Evolutionary conservation across 1,140 invertebrate genomes (phyloP).

Genomic region (Pygmarrhopalites habei): DNA sequence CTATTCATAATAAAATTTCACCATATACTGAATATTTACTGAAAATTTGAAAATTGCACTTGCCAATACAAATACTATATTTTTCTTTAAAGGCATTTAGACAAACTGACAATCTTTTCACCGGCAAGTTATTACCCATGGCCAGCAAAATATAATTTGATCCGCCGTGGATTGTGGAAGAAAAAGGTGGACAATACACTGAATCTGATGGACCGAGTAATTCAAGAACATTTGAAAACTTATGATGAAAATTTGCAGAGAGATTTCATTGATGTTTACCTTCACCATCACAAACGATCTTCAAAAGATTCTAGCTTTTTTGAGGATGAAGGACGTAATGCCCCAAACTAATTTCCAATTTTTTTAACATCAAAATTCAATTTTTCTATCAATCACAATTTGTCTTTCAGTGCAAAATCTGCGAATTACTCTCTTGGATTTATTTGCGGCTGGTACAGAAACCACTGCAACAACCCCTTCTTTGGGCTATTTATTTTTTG

Average conservation of each 20-base stretch:
- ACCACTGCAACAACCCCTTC: too few species aligned
- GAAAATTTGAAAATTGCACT: neutral
- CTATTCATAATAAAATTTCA: neutral
- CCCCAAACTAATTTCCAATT: too few species aligned
- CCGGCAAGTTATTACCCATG: conserved; percentile 11
- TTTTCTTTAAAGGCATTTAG: neutral
- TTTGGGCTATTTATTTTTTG: conserved; percentile 41
- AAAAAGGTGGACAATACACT: neutral
- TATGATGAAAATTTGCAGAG: conserved; percentile 56
- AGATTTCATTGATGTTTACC: conserved; percentile 78
- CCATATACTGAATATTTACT: neutral
- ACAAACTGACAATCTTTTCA: neutral
- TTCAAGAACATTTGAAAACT: conserved; percentile 62
- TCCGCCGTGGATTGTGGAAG: neutral
- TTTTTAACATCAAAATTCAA: too few species aligned
- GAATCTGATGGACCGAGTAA: conserved; percentile 42
- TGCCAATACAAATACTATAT: neutral
- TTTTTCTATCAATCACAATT: too few species aligned
- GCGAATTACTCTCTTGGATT: too few species aligned
- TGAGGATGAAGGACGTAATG: conserved; percentile 24
- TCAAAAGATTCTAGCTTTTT: conserved; percentile 15
- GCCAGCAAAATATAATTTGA: conserved; percentile 19
- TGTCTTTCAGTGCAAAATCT: too few species aligned
- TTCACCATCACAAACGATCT: conserved; percentile 43
- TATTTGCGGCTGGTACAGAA: too few species aligned